Base-by-base conservation (phyloP, 2,888 invertebrate species). In the Hermodice carunculata region DNA sequence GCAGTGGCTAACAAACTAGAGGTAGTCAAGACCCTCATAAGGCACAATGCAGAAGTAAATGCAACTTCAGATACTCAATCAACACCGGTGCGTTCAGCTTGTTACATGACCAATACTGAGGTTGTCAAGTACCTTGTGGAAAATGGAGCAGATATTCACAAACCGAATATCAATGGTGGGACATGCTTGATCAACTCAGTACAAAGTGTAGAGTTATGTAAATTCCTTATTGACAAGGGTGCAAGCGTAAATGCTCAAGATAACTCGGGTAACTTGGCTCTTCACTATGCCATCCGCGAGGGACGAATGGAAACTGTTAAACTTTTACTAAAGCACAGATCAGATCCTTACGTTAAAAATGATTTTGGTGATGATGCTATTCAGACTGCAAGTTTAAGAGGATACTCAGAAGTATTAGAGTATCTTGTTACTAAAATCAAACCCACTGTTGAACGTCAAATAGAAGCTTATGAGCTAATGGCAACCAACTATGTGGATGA, bases 151-250 rank as follows among this genome's bases (percentile, higher is more conserved):
- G 80, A 87, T 62, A 91, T 94, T 74, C 90, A 91, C 76, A 90
- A 90, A 75, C 91, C 95, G 4, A 96, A 96, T 87, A 92, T 93
- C 84, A 94, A 94, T 87, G 96, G 96, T 64, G 96, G 96, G 66
- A 95, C 96, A 1, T 96, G 96, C 86, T 89, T 96, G 69, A 96
- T 96, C 78, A 96, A 96, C 87, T 92, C 94, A 1, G 95, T 96
- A 71, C 96, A 96, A 88, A 93, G 93, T 77, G 91, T 91, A 65
- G 90, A 91, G 64, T 88, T 96, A 53, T 95, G 95, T 85, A 89
- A 91, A 66, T 94, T 91, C 86, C 89, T 96, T 70, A 89, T 96
- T 64, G 74, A 90, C 76, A 91, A 92, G 83, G 94, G 94, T 52
- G 95, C 93, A 2, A 89, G 91, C 76, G 93, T 94, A 4, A 94